phyloP scores from a whole-genome alignment of 2,797 vertebrate genomes.

The Pseudocheirus occidentalis region DNA sequence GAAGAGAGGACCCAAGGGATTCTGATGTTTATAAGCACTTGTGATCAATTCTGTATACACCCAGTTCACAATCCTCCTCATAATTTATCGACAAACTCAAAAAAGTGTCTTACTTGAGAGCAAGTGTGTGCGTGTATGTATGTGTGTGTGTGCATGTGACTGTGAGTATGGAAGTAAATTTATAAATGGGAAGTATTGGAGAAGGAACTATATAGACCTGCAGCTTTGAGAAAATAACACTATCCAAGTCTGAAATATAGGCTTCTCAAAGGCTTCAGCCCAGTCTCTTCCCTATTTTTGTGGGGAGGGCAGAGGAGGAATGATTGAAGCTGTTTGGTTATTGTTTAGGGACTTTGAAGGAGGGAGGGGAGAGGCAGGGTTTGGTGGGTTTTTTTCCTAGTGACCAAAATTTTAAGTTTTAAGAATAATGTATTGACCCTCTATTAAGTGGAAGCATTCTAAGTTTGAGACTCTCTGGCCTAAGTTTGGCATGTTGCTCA shows the following conservation, averaged over 20 bases:
- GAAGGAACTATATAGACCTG: constrained; percentile 59
- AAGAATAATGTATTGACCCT: constrained; percentile 66
- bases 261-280: constrained; percentile 57
- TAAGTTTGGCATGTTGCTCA: neutral
- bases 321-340: constrained; percentile 37
- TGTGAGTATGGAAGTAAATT: constrained; percentile 77
- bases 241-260: constrained; percentile 54
- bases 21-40: constrained; percentile 87
- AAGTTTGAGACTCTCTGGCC: constrained; percentile 48
- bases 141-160: constrained; percentile 23
- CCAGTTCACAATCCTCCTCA: constrained; percentile 85
- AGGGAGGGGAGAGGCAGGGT: neutral
- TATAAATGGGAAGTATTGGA: constrained; percentile 69
- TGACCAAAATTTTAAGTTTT: constrained; percentile 77
- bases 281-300: constrained; percentile 67
- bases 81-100: constrained; percentile 88
- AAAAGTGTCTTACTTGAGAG: constrained; percentile 89
- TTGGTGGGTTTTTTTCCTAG: constrained; percentile 66
- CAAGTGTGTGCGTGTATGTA: constrained; percentile 76
- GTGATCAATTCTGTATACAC: constrained; percentile 79
- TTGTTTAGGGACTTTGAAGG: constrained; percentile 6
- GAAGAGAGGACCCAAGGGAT: constrained; percentile 83
- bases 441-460: constrained; percentile 57
- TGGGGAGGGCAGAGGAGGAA: constrained; percentile 51
- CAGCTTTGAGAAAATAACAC: constrained; percentile 53